A percentile compares a stretch with the other conserved stretches of the same genome.
phyloP scores from a whole-genome alignment of 2,797 vertebrate species.

The Rhinogobio ventralis region DNA sequence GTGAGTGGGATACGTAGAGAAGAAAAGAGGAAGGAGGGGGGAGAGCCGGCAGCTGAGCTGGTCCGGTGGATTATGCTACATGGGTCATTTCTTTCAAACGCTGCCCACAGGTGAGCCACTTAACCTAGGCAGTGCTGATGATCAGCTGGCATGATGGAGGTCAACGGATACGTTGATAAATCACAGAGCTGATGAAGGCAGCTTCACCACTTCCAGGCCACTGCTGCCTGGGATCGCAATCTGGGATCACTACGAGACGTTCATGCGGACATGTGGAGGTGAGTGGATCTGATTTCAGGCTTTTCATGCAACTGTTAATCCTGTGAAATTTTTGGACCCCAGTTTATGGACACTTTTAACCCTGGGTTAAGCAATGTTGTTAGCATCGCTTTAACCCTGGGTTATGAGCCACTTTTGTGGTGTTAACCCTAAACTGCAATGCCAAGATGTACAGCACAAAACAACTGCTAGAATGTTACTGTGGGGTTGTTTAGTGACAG shows the following conservation, averaged over 20 bases:
- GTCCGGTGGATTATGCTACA: slow-evolving; percentile 58
- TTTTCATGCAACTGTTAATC: not conserved
- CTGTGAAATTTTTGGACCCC: not conserved
- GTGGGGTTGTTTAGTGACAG: not conserved
- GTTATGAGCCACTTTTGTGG: not conserved
- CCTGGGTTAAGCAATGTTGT: not conserved
- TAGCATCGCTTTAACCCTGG: not conserved
- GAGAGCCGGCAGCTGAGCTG: not conserved
- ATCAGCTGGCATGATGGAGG: slow-evolving; percentile 57
- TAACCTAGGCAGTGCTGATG: slow-evolving; percentile 63
- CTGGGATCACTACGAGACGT: not conserved
- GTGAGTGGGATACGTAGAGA: slow-evolving; percentile 14
- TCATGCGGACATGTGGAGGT: not conserved
- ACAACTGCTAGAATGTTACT: not conserved
- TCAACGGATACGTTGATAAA: slow-evolving; percentile 62
- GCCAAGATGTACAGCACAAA: not conserved
- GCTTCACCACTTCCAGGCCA: not conserved
- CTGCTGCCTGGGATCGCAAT: not conserved
- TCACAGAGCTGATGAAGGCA: slow-evolving; percentile 63
- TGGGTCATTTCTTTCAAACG: slow-evolving; percentile 44
- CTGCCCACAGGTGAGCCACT: slow-evolving; percentile 57
- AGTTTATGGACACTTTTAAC: slow-evolving; percentile 6
- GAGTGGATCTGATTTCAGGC: slow-evolving; percentile 22
- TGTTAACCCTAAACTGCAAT: not conserved
- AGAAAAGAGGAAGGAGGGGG: not conserved